Conservation (phyloP, 2,888 invertebrate genomes). For the Luperina testacea region DNA sequence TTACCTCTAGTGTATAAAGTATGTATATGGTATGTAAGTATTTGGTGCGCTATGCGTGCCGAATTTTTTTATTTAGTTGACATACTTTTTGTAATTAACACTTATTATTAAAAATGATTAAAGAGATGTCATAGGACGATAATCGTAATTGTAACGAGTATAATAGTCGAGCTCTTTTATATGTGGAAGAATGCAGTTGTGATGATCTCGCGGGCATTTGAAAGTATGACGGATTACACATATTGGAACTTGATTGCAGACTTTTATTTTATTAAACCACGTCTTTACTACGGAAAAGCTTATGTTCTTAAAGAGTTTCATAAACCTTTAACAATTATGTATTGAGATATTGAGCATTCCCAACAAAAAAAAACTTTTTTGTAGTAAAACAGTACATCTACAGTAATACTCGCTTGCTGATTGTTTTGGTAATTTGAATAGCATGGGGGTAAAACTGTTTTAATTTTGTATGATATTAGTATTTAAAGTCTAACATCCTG, state of each 20-base stretch:
- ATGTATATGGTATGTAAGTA: constrained; percentile 87
- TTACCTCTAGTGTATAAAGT: constrained; percentile 87
- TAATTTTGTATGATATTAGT: constrained; percentile 50
- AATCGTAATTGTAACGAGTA: constrained; percentile 83
- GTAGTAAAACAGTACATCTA: constrained; percentile 19
- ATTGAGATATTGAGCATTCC: constrained; percentile 13
- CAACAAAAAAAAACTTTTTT: constrained; percentile 4
- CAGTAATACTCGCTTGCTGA: constrained; percentile 24
- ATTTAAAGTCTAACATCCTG: constrained; percentile 45
- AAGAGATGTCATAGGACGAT: constrained; percentile 83
- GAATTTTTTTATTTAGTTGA: constrained; percentile 88
- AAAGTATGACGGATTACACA: constrained; percentile 84
- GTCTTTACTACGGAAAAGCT: constrained; percentile 13
- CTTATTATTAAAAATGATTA: constrained; percentile 80
- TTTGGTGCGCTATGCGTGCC: constrained; percentile 87
- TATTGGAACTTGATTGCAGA: constrained; percentile 83
- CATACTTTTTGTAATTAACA: constrained; percentile 89
- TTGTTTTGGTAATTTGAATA: constrained; percentile 43
- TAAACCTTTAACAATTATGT: not conserved
- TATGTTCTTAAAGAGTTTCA: constrained; percentile 3
- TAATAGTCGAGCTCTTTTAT: constrained; percentile 86
- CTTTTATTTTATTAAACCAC: constrained; percentile 72
- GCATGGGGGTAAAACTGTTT: constrained; percentile 46
- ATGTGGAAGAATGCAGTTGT: constrained; percentile 87
- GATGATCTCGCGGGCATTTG: constrained; percentile 88